Conservation (phyloP, 2,888 invertebrate genomes). For the Biston betularia region DNA sequence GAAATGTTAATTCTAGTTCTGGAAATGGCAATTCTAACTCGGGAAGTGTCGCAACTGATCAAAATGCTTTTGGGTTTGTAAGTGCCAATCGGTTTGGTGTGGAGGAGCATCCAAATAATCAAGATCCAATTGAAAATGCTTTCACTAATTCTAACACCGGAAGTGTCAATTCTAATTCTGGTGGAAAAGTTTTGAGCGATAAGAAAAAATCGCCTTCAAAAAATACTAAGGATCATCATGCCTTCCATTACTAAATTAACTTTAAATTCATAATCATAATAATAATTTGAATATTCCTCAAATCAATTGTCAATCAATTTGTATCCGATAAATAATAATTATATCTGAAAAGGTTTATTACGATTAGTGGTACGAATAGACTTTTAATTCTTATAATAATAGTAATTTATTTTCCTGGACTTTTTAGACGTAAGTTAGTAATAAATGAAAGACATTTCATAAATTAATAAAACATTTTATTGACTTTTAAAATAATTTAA, state of each 20-base stretch:
- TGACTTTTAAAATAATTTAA: conserved; percentile 85
- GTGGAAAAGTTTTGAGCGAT: not conserved
- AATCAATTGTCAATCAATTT: no score
- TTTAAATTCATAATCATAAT: no score
- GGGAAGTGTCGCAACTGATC: not conserved
- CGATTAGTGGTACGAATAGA: not conserved
- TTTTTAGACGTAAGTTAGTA: conserved; percentile 43
- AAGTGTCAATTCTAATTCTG: conserved; percentile 24
- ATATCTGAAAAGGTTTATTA: not conserved
- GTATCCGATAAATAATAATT: not conserved
- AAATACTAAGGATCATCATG: not conserved
- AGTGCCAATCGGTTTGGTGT: conserved; percentile 25
- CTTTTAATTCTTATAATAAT: not conserved
- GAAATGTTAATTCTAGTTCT: conserved; percentile 10
- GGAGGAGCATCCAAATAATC: conserved; percentile 15
- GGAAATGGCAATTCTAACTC: conserved; percentile 1
- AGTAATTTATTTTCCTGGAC: not conserved
- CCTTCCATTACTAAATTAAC: not conserved
- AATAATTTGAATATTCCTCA: no score
- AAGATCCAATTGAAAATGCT: conserved; percentile 15
- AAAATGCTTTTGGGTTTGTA: not conserved
- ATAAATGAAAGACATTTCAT: conserved; percentile 56
- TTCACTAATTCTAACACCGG: conserved; percentile 27
- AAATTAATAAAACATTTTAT: conserved; percentile 82
- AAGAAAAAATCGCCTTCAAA: not conserved